Conservation (phyloP, 2,888 invertebrate genomes). For the Physocephala rufipes region DNA sequence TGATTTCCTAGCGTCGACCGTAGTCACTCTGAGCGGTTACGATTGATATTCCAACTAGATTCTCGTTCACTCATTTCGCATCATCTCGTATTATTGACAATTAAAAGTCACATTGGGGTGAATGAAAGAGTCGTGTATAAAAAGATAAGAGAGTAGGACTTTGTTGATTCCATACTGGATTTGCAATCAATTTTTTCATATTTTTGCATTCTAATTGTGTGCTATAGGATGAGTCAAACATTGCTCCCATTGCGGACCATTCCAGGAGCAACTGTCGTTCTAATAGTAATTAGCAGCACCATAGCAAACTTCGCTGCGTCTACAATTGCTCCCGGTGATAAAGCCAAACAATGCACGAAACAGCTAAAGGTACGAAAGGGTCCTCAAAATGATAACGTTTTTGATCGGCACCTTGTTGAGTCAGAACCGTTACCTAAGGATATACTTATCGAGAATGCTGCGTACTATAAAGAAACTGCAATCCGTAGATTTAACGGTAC, state of each 20-base stretch:
- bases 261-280: not conserved
- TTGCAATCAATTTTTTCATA: too few species aligned
- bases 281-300: not conserved
- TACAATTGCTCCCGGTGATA: conserved; percentile 58
- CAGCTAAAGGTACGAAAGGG: conserved; percentile 65
- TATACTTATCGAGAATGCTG: conserved; percentile 79
- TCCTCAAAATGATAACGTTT: conserved; percentile 73
- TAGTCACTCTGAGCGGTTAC: too few species aligned
- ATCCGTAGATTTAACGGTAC: conserved; percentile 75
- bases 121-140: too few species aligned
- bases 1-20: too few species aligned
- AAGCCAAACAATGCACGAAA: conserved; percentile 49
- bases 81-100: too few species aligned
- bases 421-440: conserved; percentile 74
- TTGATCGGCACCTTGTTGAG: conserved; percentile 75
- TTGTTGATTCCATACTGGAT: too few species aligned
- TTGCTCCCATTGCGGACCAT: not conserved
- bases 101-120: too few species aligned
- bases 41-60: too few species aligned
- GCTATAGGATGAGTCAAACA: too few species aligned
- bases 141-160: too few species aligned
- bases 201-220: too few species aligned
- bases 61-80: too few species aligned
- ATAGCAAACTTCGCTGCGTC: conserved; percentile 25
- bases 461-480: conserved; percentile 77